A percentile compares a stretch with the other conserved stretches of the same genome.
Evolutionary conservation across 2,888 invertebrate genomes (phyloP).

Genomic region (Campaea margaritaria): DNA sequence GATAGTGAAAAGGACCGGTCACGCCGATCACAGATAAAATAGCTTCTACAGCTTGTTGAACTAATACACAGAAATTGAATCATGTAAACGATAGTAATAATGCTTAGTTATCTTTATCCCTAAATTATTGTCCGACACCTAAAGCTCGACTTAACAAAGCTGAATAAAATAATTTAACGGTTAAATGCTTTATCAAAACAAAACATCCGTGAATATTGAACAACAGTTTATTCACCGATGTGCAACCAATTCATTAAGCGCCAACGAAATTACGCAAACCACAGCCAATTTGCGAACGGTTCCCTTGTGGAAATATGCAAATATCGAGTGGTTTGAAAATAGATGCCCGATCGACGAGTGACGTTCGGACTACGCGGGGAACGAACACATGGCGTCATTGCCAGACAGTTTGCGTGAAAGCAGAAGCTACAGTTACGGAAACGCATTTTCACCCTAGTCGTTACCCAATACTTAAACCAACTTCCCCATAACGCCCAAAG

Average conservation of each 20-base stretch:
- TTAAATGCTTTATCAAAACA: slow-evolving; percentile 31
- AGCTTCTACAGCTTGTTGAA: too few relatives aligned
- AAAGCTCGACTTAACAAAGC: not conserved
- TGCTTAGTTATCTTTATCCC: too few relatives aligned
- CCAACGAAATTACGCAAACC: slow-evolving; percentile 47
- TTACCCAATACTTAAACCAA: slow-evolving; percentile 16
- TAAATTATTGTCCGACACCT: not conserved
- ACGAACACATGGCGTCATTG: slow-evolving; percentile 55
- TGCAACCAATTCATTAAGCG: slow-evolving; percentile 49
- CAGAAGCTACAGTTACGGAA: slow-evolving; percentile 5
- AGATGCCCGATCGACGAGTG: slow-evolving; percentile 44
- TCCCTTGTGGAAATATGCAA: slow-evolving; percentile 51
- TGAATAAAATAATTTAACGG: slow-evolving; percentile 15
- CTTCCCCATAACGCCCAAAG: slow-evolving; percentile 6
- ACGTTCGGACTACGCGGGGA: slow-evolving; percentile 33
- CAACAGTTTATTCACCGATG: slow-evolving; percentile 39
- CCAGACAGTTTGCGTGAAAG: slow-evolving; percentile 45
- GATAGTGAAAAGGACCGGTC: too few relatives aligned
- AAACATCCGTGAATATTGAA: slow-evolving; percentile 35
- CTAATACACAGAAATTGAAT: too few relatives aligned
- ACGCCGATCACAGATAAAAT: too few relatives aligned
- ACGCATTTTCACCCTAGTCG: slow-evolving; percentile 12
- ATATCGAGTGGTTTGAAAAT: slow-evolving; percentile 53
- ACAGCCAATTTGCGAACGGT: slow-evolving; percentile 53
- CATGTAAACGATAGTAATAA: too few relatives aligned